Evolutionary conservation across 2,113 vertebrate species (phyloP).

Genomic region (Varanus salvator): DNA sequence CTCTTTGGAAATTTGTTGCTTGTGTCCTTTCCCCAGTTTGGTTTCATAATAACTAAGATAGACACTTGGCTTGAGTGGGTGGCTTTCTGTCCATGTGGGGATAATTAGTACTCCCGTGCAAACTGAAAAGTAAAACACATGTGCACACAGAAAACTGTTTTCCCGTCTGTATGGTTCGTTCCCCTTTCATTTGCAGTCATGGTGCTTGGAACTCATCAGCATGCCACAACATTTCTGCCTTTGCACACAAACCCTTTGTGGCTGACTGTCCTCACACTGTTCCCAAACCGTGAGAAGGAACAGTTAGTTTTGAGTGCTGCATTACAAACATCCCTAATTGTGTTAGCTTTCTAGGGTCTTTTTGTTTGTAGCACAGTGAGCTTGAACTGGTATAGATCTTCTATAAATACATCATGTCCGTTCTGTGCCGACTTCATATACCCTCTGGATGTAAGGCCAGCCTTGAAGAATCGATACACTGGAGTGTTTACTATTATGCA

Average conservation of each 20-base stretch:
- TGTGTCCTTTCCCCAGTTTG: neutral
- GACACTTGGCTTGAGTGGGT: conserved; percentile 2
- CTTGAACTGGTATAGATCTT: neutral
- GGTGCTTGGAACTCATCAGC: conserved; percentile 56
- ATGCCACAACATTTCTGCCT: conserved; percentile 17
- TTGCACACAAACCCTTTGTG: conserved; percentile 14
- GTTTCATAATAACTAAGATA: conserved; percentile 23
- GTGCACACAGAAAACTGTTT: conserved; percentile 26
- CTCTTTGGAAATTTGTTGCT: neutral
- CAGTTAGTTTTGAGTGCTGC: conserved; percentile 8
- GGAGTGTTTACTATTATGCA: neutral
- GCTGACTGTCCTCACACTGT: conserved; percentile 20
- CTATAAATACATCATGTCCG: neutral
- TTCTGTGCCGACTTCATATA: neutral
- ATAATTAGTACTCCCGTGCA: conserved; percentile 46
- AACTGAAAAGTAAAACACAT: conserved; percentile 49
- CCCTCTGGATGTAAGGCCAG: neutral
- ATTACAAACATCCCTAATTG: neutral
- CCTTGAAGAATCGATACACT: neutral
- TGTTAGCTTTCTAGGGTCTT: conserved; percentile 6
- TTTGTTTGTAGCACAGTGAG: neutral
- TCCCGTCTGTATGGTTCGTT: conserved; percentile 46
- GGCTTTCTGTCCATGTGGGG: conserved; percentile 46
- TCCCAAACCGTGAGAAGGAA: neutral
- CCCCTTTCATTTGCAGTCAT: neutral